Base-by-base conservation (phyloP, 2,113 vertebrate species). In the Parus major region DNA sequence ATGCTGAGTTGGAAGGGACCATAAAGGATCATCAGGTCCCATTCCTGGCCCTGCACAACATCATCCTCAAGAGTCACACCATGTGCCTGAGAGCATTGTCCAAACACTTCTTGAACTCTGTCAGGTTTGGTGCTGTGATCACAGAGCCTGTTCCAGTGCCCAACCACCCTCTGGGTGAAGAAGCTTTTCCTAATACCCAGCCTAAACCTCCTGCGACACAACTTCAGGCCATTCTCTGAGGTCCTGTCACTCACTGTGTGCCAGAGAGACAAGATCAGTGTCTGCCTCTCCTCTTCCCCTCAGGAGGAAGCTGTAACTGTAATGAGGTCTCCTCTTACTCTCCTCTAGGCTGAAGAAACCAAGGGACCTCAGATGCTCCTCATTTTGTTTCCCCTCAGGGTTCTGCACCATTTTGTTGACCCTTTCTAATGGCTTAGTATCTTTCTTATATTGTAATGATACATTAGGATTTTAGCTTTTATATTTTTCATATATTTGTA, bases 301-400 rank as follows among this genome's bases (percentile, higher is more conserved):
- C 25, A 22, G 0, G 1, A 57, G 16, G 31, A 86, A 56, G 12
- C 10, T 64, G 7, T 28, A 46, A 31, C 16, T 35, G 10, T 4
- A 20, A 2, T 42, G 35, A 21, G 20, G 7, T 42, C 25, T 66
- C 20, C 13, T 29, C 13, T 66, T 42, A 35, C 1, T 31, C 25
- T 66, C 16, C 36, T 59, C 11, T 11, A 50, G 53, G 61, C 36
- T 68, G 52, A 59, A 50, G 11, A 31, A 5, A 35, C 31, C 17
- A 29, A 21, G 24, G 9, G 16, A 42, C 36, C 11, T 50, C 25
- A 35, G 25, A 4, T 9, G 5, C 13, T 35, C 10, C 25, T 42
- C 20, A 21, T 66, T 15, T 0, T 0, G 11, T 35, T 31, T 50
- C 21, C 13, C 17, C 31, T 59, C 7, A 35, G 17, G 5, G 31